Percentiles rank a stretch among this genome's conserved stretches.
These are phyloP conservation scores for Halichoerus grypus DNA, from an alignment of 2,113 vertebrate species.

Conservation along the genomic window DNA sequence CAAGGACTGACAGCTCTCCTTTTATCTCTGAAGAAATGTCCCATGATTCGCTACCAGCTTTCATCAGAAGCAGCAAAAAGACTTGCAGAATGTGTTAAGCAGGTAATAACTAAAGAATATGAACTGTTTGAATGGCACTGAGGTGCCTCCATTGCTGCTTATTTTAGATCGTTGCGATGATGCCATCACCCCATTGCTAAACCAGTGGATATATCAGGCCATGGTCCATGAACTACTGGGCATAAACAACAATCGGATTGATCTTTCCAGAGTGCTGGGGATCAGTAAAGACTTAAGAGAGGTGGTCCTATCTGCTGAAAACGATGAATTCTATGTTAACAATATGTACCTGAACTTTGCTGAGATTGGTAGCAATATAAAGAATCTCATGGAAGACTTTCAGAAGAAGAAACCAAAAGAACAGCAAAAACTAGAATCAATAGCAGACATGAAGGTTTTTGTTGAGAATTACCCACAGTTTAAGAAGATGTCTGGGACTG, in stretches of 20 bases:
- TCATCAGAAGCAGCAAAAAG: conserved; percentile 95
- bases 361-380: conserved; percentile 98
- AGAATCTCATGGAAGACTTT: conserved; percentile 99
- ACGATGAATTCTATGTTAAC: conserved; percentile 98
- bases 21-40: conserved; percentile 97
- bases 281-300: conserved; percentile 96
- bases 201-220: conserved; percentile 99
- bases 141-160: conserved; percentile 96
- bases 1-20: conserved; percentile 97
- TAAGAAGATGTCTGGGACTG: conserved; percentile 98
- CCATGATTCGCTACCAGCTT: conserved; percentile 98
- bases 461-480: conserved; percentile 99
- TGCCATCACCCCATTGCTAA: conserved; percentile 94
- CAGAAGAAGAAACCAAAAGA: conserved; percentile 97
- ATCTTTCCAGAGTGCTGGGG: conserved; percentile 95
- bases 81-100: conserved; percentile 96
- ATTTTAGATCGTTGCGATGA: conserved; percentile 96
- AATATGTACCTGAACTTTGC: conserved; percentile 99
- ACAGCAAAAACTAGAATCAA: conserved; percentile 97
- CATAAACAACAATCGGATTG: conserved; percentile 98
- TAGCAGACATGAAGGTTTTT: conserved; percentile 98
- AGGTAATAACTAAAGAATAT: conserved; percentile 98
- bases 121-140: conserved; percentile 98
- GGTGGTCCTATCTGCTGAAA: conserved; percentile 96
- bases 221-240: conserved; percentile 98